These are phyloP conservation scores for Bothrops alternatus DNA, from an alignment of 2,797 vertebrate species.

Conservation along the genomic window DNA sequence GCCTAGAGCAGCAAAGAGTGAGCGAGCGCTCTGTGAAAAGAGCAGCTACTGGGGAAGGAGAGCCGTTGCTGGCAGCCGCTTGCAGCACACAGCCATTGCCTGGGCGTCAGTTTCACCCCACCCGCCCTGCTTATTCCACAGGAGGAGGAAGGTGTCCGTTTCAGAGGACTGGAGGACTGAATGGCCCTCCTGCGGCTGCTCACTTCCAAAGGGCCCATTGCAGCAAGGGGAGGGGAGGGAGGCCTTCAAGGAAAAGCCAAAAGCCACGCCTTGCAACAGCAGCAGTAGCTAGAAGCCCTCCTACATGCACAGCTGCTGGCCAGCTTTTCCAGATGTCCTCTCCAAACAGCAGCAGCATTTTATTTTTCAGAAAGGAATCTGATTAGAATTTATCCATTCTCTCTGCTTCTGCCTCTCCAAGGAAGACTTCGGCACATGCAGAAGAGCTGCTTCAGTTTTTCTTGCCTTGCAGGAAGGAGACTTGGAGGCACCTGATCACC, in stretches of 20 bases:
- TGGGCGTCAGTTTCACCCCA: background rate
- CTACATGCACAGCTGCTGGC: background rate
- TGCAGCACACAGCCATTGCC: background rate
- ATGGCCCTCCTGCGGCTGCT: background rate
- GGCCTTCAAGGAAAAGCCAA: background rate
- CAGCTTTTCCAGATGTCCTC: background rate
- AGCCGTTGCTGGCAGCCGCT: background rate
- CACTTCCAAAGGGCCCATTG: no score
- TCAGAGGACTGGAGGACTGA: background rate
- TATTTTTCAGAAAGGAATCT: background rate
- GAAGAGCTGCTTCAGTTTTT: background rate
- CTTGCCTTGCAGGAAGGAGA: background rate
- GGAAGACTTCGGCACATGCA: background rate
- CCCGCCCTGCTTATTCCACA: background rate
- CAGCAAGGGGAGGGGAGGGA: background rate
- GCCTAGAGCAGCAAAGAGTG: background rate
- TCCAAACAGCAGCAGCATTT: background rate
- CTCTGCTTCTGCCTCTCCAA: background rate
- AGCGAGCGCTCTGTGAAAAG: background rate
- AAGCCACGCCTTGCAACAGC: background rate
- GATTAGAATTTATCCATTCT: background rate
- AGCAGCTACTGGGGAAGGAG: background rate
- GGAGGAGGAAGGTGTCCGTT: background rate
- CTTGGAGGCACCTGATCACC: background rate
- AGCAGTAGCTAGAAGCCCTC: background rate